phyloP scores from a whole-genome alignment of 2,888 invertebrate species.

The Helleia helle region DNA sequence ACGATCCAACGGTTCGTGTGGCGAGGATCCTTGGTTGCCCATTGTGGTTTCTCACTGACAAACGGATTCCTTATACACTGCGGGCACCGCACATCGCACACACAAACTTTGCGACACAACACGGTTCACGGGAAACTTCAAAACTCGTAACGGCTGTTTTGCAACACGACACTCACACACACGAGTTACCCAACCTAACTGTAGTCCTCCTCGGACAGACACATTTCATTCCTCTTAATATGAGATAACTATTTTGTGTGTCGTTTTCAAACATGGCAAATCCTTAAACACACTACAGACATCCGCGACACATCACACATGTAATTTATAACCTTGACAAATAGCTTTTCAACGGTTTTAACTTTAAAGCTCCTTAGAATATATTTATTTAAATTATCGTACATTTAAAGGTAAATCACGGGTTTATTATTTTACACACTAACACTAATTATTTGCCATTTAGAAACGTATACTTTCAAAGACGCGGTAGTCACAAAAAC shows the following conservation, averaged over 20 bases:
- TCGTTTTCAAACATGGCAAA: constrained; percentile 60
- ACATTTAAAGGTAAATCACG: neutral
- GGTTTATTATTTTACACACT: neutral
- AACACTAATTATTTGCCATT: neutral
- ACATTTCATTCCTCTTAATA: constrained; percentile 46
- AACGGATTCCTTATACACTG: constrained; percentile 16
- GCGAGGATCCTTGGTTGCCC: constrained; percentile 89
- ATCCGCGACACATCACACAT: constrained; percentile 49
- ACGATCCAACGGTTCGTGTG: constrained; percentile 86
- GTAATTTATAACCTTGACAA: constrained; percentile 41
- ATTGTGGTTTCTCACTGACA: constrained; percentile 47
- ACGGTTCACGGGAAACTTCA: constrained; percentile 26
- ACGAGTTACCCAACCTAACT: constrained; percentile 40
- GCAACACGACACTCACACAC: constrained; percentile 36
- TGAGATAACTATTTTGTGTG: constrained; percentile 62
- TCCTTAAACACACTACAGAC: constrained; percentile 55
- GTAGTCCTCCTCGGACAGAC: constrained; percentile 47
- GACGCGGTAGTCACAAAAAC: constrained; percentile 51
- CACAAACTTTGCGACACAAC: constrained; percentile 23
- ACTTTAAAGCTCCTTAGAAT: neutral
- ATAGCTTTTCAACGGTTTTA: constrained; percentile 23
- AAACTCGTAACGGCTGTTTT: constrained; percentile 32
- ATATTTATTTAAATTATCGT: too few relatives aligned
- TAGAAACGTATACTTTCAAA: constrained; percentile 29
- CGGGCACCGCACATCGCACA: constrained; percentile 26